Base-by-base conservation (phyloP, 2,888 invertebrate species). In the Thysanoteuthis rhombus region DNA sequence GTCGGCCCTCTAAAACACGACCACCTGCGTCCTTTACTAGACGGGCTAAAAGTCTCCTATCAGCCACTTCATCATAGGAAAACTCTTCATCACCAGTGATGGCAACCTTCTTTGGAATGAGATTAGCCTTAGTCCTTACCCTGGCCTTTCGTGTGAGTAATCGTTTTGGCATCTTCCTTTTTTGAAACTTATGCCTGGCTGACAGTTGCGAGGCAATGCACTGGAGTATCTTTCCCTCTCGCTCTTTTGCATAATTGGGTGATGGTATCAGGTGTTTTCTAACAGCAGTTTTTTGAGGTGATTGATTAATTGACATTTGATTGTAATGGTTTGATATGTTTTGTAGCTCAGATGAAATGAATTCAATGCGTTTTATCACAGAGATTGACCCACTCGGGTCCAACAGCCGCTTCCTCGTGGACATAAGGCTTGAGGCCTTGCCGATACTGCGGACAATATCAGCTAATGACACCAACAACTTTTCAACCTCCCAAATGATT, bases 341-440 rank as follows among this genome's bases (percentile, higher is more conserved):
- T 32, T 75, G n/a, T 19, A n/a, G 75, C n/a, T n/a, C 75, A 8
- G n/a, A 75, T 75, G 75, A 75, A 32, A 75, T 75, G n/a, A n/a
- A 75, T 32, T 75, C 75, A 8, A 75, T 75, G 75, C 75, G n/a
- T n/a, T 75, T 32, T 75, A 75, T 75, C 75, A 75, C 75, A 75
- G 75, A 75, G 75, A n/a, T n/a, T 75, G 75, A 75, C 75, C 75
- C 75, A n/a, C 75, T 75, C 75, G 75, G n/a, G 75, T 75, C 75
- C n/a, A 75, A 75, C n/a, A 75, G n/a, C 32, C 75, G 75, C 75
- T 75, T 32, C 10, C 75, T 75, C 75, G n/a, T n/a, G 19, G 75
- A 32, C 32, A 32, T n/a, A 10, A 32, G 75, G 75, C n/a, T 75
- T n/a, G 75, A 75, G 32, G 75, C 75, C 32, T 75, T 75, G 75